Percentiles rank a stretch among this genome's conserved stretches.
Evolutionary conservation across 2,888 invertebrate species (phyloP).

Genomic region (Netelia inedita): DNA sequence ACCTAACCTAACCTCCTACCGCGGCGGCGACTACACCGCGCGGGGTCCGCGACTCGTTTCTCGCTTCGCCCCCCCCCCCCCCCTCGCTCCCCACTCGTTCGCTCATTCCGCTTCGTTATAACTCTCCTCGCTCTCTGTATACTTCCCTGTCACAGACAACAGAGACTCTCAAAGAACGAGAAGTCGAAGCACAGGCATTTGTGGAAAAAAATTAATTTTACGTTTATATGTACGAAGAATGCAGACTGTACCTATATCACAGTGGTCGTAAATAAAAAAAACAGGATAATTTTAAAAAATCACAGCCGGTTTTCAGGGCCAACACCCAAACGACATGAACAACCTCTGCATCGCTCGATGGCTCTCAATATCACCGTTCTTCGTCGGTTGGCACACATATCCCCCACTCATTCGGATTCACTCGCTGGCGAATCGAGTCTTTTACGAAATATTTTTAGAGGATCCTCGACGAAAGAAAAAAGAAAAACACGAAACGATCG

Average conservation of each 20-base stretch:
- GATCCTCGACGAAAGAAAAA: background rate
- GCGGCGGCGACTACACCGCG: constrained; percentile 7
- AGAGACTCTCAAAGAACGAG: constrained; percentile 15
- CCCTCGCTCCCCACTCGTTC: no score
- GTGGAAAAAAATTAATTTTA: background rate
- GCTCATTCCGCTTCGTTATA: background rate
- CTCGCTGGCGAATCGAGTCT: background rate
- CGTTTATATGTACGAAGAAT: background rate
- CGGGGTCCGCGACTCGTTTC: constrained; percentile 49
- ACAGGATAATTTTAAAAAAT: background rate
- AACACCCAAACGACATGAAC: constrained; percentile 67
- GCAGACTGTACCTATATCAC: background rate
- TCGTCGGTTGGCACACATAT: constrained; percentile 42
- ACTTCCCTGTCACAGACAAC: background rate
- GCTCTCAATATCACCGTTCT: constrained; percentile 48
- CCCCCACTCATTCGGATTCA: constrained; percentile 17
- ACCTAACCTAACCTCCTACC: constrained; percentile 59
- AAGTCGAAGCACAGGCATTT: constrained; percentile 1
- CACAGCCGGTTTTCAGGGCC: constrained; percentile 69
- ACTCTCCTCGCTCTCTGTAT: background rate
- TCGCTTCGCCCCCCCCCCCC: constrained; percentile 15
- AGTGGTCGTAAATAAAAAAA: constrained; percentile 9
- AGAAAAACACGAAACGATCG: background rate
- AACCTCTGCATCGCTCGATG: constrained; percentile 63
- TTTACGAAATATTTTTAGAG: background rate